Evolutionary conservation across 2,797 vertebrate genomes (phyloP).

Genomic region (Falco columbarius): DNA sequence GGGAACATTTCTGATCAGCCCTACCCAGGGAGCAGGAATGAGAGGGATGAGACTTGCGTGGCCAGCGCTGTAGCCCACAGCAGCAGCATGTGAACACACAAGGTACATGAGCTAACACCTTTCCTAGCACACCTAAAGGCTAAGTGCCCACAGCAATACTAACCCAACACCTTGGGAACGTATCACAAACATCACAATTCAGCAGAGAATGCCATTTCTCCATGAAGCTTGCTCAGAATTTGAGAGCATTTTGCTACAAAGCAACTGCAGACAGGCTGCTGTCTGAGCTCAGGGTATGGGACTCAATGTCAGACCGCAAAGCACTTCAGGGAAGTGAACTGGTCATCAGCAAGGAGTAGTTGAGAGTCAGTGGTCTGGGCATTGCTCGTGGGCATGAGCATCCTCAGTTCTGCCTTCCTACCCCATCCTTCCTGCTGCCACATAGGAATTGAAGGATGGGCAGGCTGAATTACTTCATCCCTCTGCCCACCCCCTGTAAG

Average conservation of each 20-base stretch:
- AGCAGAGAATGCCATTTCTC: not conserved
- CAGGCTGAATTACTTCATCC: not conserved
- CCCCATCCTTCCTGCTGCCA: not conserved
- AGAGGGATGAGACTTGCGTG: accelerated
- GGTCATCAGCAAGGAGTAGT: too few species aligned
- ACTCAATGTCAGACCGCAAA: not conserved
- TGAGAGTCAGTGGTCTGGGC: not conserved
- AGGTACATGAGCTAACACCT: accelerated
- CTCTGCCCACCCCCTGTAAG: not conserved
- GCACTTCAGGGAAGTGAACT: accelerated
- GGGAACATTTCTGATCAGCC: accelerated
- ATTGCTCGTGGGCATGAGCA: accelerated
- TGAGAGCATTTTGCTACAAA: not conserved
- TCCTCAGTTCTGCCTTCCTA: not conserved
- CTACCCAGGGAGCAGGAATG: not conserved
- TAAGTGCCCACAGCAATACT: not conserved
- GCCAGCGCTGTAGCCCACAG: not conserved
- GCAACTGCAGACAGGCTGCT: not conserved
- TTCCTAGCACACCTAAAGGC: not conserved
- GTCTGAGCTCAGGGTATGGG: not conserved
- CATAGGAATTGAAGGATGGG: accelerated
- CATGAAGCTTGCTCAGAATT: not conserved
- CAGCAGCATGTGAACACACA: too few species aligned
- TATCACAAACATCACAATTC: accelerated
- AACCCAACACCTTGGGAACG: not conserved